A percentile compares a stretch with the other conserved stretches of the same genome.
phyloP scores from a whole-genome alignment of 2,888 invertebrate species.

The Drosophila stalkeri region DNA sequence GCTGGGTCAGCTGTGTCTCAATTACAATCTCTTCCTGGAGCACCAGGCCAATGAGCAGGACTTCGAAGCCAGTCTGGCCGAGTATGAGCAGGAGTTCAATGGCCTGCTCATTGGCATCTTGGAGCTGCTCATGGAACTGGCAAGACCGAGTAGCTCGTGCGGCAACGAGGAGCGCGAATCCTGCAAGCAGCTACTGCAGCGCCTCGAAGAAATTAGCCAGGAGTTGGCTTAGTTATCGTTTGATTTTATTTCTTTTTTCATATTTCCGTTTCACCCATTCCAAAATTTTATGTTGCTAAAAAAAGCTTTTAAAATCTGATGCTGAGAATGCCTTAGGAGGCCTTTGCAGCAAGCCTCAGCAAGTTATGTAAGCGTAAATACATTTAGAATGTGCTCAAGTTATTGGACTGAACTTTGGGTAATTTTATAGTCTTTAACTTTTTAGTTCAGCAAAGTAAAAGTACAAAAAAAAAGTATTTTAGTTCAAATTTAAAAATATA shows the following conservation, averaged over 20 bases:
- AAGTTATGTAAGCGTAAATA: no score
- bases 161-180: slow-evolving; percentile 27
- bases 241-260: neutral
- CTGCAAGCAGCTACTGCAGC: slow-evolving; percentile 48
- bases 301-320: slow-evolving; percentile 3
- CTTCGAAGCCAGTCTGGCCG: slow-evolving; percentile 15
- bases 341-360: neutral
- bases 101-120: slow-evolving; percentile 44
- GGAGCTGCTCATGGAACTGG: slow-evolving; percentile 47
- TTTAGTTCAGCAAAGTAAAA: slow-evolving; percentile 2
- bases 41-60: neutral
- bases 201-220: slow-evolving; percentile 29
- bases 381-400: neutral
- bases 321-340: neutral
- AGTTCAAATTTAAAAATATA: neutral
- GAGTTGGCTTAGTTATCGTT: slow-evolving; percentile 10
- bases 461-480: slow-evolving; percentile 8
- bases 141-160: slow-evolving; percentile 5
- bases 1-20: slow-evolving; percentile 61
- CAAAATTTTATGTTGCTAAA: slow-evolving; percentile 46
- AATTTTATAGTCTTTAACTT: neutral
- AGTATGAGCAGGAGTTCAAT: slow-evolving; percentile 57
- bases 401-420: neutral
- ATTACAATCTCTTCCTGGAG: slow-evolving; percentile 42
- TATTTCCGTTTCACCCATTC: slow-evolving; percentile 7